Base-by-base conservation (phyloP, 2,113 vertebrate genomes). In the Pangasianodon hypophthalmus region DNA sequence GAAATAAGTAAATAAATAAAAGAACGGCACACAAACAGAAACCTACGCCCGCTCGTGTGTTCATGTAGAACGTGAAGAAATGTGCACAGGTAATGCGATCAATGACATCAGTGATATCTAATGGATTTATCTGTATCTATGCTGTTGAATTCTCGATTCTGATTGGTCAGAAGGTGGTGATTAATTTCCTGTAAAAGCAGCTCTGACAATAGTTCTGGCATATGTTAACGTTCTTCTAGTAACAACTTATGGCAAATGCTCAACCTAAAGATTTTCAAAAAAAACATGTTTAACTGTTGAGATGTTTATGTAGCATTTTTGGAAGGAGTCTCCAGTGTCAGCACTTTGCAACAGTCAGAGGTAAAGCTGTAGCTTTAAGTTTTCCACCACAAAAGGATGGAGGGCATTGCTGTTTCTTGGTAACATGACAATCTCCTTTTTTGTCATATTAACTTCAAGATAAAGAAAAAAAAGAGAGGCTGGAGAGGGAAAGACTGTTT, bases 1-100 rank as follows among this genome's bases (percentile, higher is more conserved):
- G 82, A 79, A 60, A 79, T 41, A 79, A n/a, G 54, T 86, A 83
- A 86, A 88, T 44, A 81, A 71, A 79, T 75, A 58, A 81, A 83
- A 48, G 56, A 58, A 69, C 14, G 10, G 19, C 69, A 46, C 77
- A 50, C 73, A 62, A 44, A 67, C 56, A 67, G 10, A 56, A 44
- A 71, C 11, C 84, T 11, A 41, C 10, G 6, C 71, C 26, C 54
- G 19, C 84, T 69, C 84, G 3, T 86, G 37, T 37, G 37, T 37
- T 37, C 37, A 37, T 37, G 37, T 37, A 37, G 37, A 37, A 37
- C 37, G 37, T 37, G 37, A 37, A 37, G 37, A 37, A 37, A 37
- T 84, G 50, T 82, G 32, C n/a, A 46, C 21, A 64, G 83, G 9
- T 62, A 41, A 41, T 41, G 69, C 18, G 21, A 2, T 8, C 18